A percentile compares a stretch with the other conserved stretches of the same genome.
Evolutionary conservation across 2,113 vertebrate genomes (phyloP).

Genomic region (Probosciger aterrimus): DNA sequence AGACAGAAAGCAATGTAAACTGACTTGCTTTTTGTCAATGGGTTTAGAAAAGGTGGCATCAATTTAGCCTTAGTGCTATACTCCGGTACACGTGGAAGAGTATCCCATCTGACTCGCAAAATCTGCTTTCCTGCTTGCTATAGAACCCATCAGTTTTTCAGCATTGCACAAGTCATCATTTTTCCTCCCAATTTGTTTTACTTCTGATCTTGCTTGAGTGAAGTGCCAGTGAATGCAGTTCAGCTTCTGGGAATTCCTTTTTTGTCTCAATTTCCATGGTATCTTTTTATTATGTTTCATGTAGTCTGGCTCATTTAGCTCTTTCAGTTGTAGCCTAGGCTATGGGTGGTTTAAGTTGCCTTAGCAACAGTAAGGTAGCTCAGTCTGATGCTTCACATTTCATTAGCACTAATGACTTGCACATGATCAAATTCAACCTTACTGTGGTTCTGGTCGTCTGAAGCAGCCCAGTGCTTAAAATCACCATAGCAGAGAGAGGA

Average conservation of each 20-base stretch:
- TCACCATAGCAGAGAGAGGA: neutral
- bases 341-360: neutral
- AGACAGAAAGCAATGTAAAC: neutral
- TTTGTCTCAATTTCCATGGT: neutral
- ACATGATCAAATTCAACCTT: neutral
- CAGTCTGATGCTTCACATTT: neutral
- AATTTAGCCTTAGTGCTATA: neutral
- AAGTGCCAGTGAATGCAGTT: neutral
- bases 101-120: neutral
- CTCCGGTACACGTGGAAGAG: neutral
- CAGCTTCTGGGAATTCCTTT: neutral
- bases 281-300: neutral
- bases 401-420: neutral
- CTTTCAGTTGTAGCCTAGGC: neutral
- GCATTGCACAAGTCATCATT: neutral
- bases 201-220: neutral
- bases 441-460: neutral
- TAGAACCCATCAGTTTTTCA: neutral
- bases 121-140: neutral
- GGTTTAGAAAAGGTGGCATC: neutral
- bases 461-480: neutral
- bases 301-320: neutral
- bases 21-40: neutral
- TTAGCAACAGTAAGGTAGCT: neutral
- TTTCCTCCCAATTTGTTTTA: neutral